Base-by-base conservation (phyloP, 2,797 vertebrate genomes). In the Neosilurus mollespiculum region DNA sequence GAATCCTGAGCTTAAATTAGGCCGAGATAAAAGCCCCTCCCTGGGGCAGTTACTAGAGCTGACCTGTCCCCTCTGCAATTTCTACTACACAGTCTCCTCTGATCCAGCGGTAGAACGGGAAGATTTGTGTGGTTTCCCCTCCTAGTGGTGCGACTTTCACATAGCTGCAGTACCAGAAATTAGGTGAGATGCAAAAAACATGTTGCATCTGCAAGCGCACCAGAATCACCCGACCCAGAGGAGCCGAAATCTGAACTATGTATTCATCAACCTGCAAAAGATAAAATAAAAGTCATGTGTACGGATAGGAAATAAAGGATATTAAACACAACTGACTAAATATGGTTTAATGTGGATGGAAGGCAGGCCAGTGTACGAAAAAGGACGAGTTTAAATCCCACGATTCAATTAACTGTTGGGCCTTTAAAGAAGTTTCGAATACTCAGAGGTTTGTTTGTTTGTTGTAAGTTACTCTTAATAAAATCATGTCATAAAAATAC, bases 101-200 rank as follows among this genome's bases (percentile, higher is more conserved):
- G 0, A 95, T 67, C 94, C 94, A 95, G 59, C 94, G 93, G 85
- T 94, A 93, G 86, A 93, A 94, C 1, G 94, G 94, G 85, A 95
- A 94, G 8, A 84, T 91, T 58, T 90, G 84, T 5, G 22, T 61
- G 34, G 43, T 53, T 51, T 54, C 86, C 78, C 87, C 89, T 20
- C 66, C 88, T 20, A 90, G 89, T n/a, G 86, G 61, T 78, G 92
- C 87, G 81, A 94, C 93, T 0, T 62, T 90, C 61, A 94, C 89
- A 6, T 92, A 94, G 64, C 87, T 82, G 85, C 93, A 94, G 88
- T 93, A 94, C 93, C 94, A 94, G 90, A 94, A 94, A 24, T 94
- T 93, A n/a, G n/a, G n/a, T n/a, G n/a, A n/a, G n/a, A 72, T 94
- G 93, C 26, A 94, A 88, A 91, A 91, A 94, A 89, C 92, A 93